Conservation (phyloP, 2,113 vertebrate species). For the Aplodontia rufa region DNA sequence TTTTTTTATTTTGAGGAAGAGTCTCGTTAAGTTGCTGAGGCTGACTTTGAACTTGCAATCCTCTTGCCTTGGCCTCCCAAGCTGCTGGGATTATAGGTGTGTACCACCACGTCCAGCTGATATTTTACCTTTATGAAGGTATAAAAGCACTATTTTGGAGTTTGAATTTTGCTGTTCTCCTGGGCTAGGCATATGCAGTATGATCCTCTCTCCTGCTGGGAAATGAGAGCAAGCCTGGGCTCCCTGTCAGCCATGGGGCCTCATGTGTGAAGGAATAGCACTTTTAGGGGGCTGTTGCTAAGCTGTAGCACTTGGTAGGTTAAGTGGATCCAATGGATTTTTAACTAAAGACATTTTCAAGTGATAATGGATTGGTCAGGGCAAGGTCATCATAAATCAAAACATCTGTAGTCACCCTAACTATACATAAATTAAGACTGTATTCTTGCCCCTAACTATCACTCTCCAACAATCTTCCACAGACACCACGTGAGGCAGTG, state of each 20-base stretch:
- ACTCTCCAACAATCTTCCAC: background rate
- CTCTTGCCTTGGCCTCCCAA: too few species aligned
- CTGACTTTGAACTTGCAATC: too few species aligned
- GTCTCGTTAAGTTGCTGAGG: too few species aligned
- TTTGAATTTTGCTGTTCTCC: background rate
- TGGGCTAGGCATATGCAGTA: background rate
- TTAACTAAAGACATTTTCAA: background rate
- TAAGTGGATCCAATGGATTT: background rate
- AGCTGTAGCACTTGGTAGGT: background rate
- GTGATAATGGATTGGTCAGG: background rate
- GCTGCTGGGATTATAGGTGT: too few species aligned
- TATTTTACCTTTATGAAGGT: background rate
- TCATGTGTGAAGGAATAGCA: background rate
- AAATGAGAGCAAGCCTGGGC: background rate
- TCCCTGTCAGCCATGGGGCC: too few species aligned
- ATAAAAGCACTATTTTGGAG: background rate
- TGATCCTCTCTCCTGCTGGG: background rate
- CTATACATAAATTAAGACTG: background rate
- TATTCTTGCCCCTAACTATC: background rate
- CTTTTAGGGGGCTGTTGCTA: too few species aligned
- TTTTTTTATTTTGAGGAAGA: too few species aligned
- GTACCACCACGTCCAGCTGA: too few species aligned
- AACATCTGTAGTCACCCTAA: background rate
- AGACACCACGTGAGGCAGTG: rapidly evolving
- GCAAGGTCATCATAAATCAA: background rate